These are phyloP conservation scores for Gymnocypris eckloni DNA, from an alignment of 2,797 vertebrate genomes.

Conservation along the genomic window DNA sequence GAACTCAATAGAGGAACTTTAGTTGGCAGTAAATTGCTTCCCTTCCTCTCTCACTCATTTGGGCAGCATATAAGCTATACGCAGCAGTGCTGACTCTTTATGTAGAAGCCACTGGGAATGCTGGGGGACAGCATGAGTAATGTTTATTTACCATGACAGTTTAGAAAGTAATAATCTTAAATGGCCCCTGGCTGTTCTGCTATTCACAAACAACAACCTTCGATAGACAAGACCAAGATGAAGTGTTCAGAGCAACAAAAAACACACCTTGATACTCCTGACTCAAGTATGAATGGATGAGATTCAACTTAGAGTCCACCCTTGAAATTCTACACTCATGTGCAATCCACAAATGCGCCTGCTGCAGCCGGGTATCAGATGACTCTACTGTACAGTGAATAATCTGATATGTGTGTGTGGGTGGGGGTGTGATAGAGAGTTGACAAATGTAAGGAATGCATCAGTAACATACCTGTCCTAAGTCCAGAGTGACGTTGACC, in stretches of 20 bases:
- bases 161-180: neutral
- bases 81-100: constrained; percentile 9
- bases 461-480: constrained; percentile 87
- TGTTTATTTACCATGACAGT: neutral
- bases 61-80: constrained; percentile 15
- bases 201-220: constrained; percentile 1
- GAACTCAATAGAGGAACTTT: neutral
- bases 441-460: constrained; percentile 3
- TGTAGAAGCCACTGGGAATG: constrained; percentile 14
- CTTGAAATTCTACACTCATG: constrained; percentile 48
- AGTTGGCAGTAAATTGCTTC: neutral
- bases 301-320: constrained; percentile 34
- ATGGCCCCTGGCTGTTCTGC: neutral
- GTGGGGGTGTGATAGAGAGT: neutral
- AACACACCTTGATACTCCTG: neutral
- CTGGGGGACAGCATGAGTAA: constrained; percentile 11
- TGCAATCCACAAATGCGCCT: constrained; percentile 49
- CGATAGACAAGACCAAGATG: neutral
- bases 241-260: neutral
- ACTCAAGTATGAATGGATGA: constrained; percentile 25
- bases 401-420: constrained; percentile 26
- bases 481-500: constrained; percentile 94
- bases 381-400: constrained; percentile 43
- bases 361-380: constrained; percentile 36
- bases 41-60: neutral